Evolutionary conservation across 2,888 invertebrate species (phyloP), one percentile per base, ranked within the genome.

Genomic region (Camponotus fellah): DNA sequence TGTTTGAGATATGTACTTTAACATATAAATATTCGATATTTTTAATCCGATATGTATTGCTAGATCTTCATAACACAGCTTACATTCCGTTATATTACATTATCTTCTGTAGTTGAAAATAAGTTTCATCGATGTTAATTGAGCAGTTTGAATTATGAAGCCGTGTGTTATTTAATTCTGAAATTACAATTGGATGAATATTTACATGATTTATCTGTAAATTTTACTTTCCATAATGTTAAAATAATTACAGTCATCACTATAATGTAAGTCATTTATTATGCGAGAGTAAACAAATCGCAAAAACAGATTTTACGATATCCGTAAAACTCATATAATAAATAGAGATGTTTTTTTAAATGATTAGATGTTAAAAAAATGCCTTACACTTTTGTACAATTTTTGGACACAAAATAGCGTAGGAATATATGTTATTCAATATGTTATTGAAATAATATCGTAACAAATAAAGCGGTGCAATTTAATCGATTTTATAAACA

Each of bases 1-100:
- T 79, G 79, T 79, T 79, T 60, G 79, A 79, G 74, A 21, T 37
- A 26, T 26, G 26, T 26, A 75, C 34, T 74, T 80, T 46, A 75
- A 58, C 34, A 43, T 60, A 60, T 80, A 80, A 75, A 74, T 60
- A 74, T 26, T 62, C 76, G 79, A 80, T 75, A 74, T 60, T 80
- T 80, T 80, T 80, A 60, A 60, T 72, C 46, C 21, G 43, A 79
- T 74, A 74, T 26, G 2, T 12, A 21, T 12, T 34, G 75, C 75
- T 74, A 74, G 79, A 79, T 79, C 34, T 60, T 46, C 46, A 26
- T 46, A 58, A 58, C 58, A 58, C 58, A 66, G 79, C 58, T 74
- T 74, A 74, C 21, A 46, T 72, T 71, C 56, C 32, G 46, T 58
- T 34, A 21, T 56, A 14, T 21, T 74, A 58, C 26, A 60, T 74